phyloP scores from a whole-genome alignment of 1,140 invertebrate species.

The Reticulitermes speratus region DNA sequence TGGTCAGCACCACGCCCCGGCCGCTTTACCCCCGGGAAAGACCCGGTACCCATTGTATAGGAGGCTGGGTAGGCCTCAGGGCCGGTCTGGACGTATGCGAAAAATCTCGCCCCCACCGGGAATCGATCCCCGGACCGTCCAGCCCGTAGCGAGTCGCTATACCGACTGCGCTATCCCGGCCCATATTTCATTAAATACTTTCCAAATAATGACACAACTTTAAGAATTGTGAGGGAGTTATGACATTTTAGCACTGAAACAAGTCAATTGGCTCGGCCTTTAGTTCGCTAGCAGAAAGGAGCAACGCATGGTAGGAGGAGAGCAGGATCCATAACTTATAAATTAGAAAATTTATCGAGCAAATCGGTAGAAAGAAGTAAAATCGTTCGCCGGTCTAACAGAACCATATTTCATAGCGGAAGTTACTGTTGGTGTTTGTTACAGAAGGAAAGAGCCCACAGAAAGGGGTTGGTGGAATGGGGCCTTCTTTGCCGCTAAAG shows the following conservation, averaged over 20 bases:
- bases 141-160: too few species aligned
- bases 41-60: too few species aligned
- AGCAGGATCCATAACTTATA: slow-evolving; percentile 1
- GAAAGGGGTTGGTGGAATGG: not conserved
- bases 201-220: not conserved
- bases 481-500: not conserved
- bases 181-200: not conserved
- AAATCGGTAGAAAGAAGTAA: slow-evolving; percentile 9
- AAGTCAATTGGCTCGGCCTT: not conserved
- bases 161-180: too few species aligned
- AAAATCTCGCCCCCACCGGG: too few species aligned
- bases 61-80: too few species aligned
- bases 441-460: not conserved
- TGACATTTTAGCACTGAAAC: not conserved
- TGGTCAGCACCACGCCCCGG: too few species aligned
- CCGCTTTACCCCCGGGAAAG: too few species aligned
- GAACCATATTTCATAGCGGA: slow-evolving; percentile 7
- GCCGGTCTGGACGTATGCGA: too few species aligned
- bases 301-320: not conserved
- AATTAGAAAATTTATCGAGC: slow-evolving; percentile 19
- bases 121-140: too few species aligned
- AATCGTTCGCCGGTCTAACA: not conserved
- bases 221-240: not conserved
- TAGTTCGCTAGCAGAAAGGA: not conserved
- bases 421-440: slow-evolving; percentile 2